Evolutionary conservation across 2,113 vertebrate genomes (phyloP).

Genomic region (Marcusenius ussheri): DNA sequence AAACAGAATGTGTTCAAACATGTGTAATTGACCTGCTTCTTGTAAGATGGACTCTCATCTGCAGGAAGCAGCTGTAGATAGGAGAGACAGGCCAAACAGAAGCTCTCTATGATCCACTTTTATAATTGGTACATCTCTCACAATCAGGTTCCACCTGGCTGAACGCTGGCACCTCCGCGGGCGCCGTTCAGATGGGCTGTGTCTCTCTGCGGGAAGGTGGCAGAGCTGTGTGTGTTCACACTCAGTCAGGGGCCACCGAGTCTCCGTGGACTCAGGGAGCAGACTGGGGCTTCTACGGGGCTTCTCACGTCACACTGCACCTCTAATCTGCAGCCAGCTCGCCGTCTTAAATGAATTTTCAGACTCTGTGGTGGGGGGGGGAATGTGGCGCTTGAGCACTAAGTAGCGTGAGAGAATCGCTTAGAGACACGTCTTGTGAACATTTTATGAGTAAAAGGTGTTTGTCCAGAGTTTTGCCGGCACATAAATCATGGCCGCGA

Average conservation of each 20-base stretch:
- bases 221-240: slow-evolving; percentile 43
- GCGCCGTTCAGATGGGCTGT: slow-evolving; percentile 41
- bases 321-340: slow-evolving; percentile 19
- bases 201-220: slow-evolving; percentile 42
- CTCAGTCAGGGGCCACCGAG: slow-evolving; percentile 43
- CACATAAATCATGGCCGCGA: background rate
- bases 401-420: background rate
- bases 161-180: slow-evolving; percentile 43
- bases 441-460: background rate
- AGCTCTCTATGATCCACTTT: slow-evolving; percentile 29
- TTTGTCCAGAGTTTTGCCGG: background rate
- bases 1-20: background rate
- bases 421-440: background rate
- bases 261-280: slow-evolving; percentile 39
- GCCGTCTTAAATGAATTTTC: background rate
- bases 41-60: background rate
- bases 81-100: slow-evolving; percentile 18
- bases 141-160: slow-evolving; percentile 37
- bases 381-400: background rate
- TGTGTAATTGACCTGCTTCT: background rate
- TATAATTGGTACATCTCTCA: slow-evolving; percentile 44
- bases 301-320: slow-evolving; percentile 21
- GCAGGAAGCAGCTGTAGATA: background rate
- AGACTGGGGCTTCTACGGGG: background rate
- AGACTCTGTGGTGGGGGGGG: background rate